phyloP scores from a whole-genome alignment of 2,113 vertebrate genomes.

The Myodes glareolus region DNA sequence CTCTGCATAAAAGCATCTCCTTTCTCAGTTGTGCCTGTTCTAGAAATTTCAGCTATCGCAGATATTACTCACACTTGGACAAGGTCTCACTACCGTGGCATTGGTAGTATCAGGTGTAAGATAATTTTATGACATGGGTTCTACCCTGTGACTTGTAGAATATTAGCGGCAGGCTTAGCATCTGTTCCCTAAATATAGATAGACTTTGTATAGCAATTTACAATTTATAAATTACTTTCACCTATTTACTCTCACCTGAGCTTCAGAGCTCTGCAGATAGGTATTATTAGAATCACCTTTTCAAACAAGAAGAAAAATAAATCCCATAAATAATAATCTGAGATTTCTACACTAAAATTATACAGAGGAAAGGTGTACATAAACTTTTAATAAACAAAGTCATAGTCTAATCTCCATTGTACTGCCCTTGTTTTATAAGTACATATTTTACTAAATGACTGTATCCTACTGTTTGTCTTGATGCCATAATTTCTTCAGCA shows the following conservation, averaged over 20 bases:
- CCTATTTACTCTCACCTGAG: slow-evolving; percentile 17
- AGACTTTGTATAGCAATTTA: not conserved
- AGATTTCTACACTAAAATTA: not conserved
- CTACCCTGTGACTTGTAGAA: not conserved
- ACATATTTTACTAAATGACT: not conserved
- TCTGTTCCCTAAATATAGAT: not conserved
- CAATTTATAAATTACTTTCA: slow-evolving; percentile 44
- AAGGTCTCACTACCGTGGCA: not conserved
- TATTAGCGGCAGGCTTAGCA: not conserved
- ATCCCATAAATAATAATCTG: not conserved
- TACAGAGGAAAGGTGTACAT: not conserved
- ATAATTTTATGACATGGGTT: not conserved
- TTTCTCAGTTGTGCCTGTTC: not conserved
- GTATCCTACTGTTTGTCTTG: not conserved
- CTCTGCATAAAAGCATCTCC: not conserved
- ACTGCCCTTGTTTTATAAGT: not conserved
- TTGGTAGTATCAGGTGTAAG: not conserved
- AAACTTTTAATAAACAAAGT: not conserved
- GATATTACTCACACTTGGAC: not conserved
- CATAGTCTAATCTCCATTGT: not conserved
- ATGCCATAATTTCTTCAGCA: not conserved
- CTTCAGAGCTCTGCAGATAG: not conserved
- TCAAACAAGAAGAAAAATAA: not conserved
- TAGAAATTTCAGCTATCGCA: not conserved
- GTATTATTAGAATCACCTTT: slow-evolving; percentile 32